phyloP scores from a whole-genome alignment of 2,113 vertebrate species.

The Menura novaehollandiae region DNA sequence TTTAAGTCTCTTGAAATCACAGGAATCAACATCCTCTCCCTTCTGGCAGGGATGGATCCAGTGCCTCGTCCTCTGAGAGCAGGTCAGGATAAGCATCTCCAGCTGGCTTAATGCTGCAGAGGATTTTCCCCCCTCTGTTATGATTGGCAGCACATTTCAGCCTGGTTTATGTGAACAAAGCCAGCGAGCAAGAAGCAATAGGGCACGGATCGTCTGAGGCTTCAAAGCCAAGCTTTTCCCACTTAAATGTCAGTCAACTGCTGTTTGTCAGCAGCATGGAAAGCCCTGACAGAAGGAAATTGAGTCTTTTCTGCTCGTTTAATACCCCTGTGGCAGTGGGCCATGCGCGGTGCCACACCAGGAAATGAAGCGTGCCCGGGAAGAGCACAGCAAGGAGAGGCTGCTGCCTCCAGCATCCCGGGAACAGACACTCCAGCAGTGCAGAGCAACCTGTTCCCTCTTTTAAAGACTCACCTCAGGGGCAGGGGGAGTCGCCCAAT shows the following conservation, averaged over 20 bases:
- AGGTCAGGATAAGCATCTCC: conserved; percentile 9
- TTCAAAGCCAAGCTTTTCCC: conserved; percentile 53
- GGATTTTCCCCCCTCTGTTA: conserved; percentile 6
- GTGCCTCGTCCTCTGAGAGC: neutral
- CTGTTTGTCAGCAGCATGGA: conserved; percentile 46
- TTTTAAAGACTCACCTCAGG: neutral
- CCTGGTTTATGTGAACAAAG: conserved; percentile 46
- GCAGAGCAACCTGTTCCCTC: accelerated
- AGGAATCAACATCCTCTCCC: neutral
- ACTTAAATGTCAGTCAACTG: conserved; percentile 42
- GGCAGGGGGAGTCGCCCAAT: accelerated
- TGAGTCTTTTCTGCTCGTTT: conserved; percentile 41
- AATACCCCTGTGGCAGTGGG: neutral
- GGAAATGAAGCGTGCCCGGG: neutral
- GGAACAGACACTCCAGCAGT: accelerated
- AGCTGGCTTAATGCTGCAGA: conserved; percentile 23
- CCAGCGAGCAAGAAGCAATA: conserved; percentile 17
- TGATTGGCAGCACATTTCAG: conserved; percentile 46
- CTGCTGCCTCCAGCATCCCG: accelerated
- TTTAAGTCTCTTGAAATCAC: neutral
- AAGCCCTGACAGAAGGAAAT: conserved; percentile 50
- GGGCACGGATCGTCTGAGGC: conserved; percentile 14
- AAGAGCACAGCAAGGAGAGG: neutral
- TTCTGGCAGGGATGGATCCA: neutral
- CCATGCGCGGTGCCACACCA: accelerated